Conservation (phyloP, 2,797 vertebrate species). For the Hypotaenidia okinawae region DNA sequence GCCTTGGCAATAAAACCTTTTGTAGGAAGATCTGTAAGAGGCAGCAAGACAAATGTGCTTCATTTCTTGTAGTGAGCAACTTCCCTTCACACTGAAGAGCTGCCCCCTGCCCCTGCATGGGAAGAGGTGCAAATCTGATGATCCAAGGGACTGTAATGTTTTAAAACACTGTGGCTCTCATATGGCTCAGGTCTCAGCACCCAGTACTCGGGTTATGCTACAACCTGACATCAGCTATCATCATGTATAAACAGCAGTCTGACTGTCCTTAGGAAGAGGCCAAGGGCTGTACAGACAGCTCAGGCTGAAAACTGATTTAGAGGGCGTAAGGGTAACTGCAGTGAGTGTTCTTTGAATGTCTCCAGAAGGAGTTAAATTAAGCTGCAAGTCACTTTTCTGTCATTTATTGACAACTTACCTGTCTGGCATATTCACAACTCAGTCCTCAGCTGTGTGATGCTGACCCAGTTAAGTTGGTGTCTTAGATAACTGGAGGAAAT, state of each 20-base stretch:
- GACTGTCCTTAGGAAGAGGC: neutral
- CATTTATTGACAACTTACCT: neutral
- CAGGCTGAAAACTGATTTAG: neutral
- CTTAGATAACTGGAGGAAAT: neutral
- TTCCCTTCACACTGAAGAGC: neutral
- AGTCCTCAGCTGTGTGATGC: neutral
- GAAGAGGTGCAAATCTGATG: neutral
- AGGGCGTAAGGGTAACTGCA: neutral
- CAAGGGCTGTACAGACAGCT: neutral
- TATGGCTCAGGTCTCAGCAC: neutral
- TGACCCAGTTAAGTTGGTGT: neutral
- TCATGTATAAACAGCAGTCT: neutral
- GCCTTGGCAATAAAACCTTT: neutral
- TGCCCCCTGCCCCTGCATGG: neutral
- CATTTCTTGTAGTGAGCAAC: neutral
- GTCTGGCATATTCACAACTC: neutral
- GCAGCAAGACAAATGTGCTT: neutral
- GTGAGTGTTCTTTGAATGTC: neutral
- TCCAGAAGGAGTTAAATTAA: neutral
- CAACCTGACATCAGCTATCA: neutral
- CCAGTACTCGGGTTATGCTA: neutral
- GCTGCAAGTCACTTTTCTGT: neutral
- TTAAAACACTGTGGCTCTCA: neutral
- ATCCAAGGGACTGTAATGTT: neutral
- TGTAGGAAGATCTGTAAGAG: neutral